Conservation (phyloP, 92 coral and sea anemone species). For the Montipora capitata region DNA sequence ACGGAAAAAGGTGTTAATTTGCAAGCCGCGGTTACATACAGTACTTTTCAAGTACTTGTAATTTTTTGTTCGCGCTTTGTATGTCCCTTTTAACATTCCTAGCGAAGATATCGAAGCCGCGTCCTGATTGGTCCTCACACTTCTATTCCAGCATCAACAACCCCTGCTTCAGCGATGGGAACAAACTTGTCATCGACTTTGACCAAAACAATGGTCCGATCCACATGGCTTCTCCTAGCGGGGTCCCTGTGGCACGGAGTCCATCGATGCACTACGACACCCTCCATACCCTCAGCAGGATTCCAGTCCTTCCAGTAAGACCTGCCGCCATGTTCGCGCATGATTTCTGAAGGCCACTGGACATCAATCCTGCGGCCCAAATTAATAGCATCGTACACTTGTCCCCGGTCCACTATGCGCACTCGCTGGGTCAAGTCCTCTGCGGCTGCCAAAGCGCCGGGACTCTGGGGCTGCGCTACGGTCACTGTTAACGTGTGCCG, state of each 20-base stretch:
- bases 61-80: background rate
- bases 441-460: constrained; percentile 68
- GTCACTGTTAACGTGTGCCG: constrained; percentile 81
- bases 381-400: constrained; percentile 83
- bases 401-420: constrained; percentile 79
- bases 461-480: constrained; percentile 60
- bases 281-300: constrained; percentile 89
- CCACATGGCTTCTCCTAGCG: constrained; percentile 83
- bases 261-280: constrained; percentile 91
- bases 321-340: constrained; percentile 88
- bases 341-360: constrained; percentile 93
- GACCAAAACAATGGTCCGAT: constrained; percentile 84
- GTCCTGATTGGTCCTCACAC: constrained; percentile 32
- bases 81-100: background rate
- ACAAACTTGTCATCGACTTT: constrained; percentile 86
- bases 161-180: constrained; percentile 90
- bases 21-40: no score
- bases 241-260: constrained; percentile 85
- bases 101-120: background rate
- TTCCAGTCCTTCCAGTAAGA: constrained; percentile 90
- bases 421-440: constrained; percentile 83
- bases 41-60: no score
- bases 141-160: constrained; percentile 76
- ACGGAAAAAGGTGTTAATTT: no score
- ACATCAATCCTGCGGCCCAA: constrained; percentile 85